Percentiles rank a stretch among this genome's conserved stretches.
phyloP scores from a whole-genome alignment of 2,888 invertebrate species.

The Liposcelis brunnea region DNA sequence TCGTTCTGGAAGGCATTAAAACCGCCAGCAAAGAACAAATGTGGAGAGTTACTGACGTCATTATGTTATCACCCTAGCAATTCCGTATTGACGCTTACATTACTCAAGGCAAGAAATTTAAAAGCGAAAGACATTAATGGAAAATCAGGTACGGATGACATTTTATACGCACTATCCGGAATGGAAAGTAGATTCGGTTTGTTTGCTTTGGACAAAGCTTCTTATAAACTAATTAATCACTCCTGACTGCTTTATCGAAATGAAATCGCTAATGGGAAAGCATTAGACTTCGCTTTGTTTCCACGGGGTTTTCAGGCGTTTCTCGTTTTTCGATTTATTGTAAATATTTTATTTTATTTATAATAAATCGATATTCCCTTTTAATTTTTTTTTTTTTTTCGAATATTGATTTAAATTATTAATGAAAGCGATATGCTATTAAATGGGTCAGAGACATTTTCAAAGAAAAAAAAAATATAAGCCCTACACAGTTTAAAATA shows the following conservation, averaged over 20 bases:
- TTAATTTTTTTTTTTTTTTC: too few relatives aligned
- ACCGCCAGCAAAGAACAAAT: constrained; percentile 83
- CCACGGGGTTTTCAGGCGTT: too few relatives aligned
- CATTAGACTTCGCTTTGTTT: too few relatives aligned
- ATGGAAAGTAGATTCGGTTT: not conserved
- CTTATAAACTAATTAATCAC: not conserved
- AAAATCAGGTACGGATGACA: constrained; percentile 53
- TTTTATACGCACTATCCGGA: too few relatives aligned
- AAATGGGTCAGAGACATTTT: too few relatives aligned
- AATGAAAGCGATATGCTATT: too few relatives aligned
- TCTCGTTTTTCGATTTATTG: too few relatives aligned
- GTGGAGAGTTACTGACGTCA: constrained; percentile 79
- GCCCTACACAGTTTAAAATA: too few relatives aligned
- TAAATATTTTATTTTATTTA: too few relatives aligned
- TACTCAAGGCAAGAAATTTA: constrained; percentile 83
- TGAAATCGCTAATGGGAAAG: not conserved
- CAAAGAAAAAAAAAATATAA: too few relatives aligned
- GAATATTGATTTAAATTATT: too few relatives aligned
- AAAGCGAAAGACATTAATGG: constrained; percentile 95
- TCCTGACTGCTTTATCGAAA: not conserved
- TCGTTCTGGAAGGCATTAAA: constrained; percentile 89
- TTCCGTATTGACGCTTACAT: constrained; percentile 74
- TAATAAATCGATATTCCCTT: too few relatives aligned
- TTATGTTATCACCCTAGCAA: constrained; percentile 93
- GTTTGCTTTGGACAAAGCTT: not conserved